Conservation (phyloP, 2,113 vertebrate species). For the Mirounga angustirostris region DNA sequence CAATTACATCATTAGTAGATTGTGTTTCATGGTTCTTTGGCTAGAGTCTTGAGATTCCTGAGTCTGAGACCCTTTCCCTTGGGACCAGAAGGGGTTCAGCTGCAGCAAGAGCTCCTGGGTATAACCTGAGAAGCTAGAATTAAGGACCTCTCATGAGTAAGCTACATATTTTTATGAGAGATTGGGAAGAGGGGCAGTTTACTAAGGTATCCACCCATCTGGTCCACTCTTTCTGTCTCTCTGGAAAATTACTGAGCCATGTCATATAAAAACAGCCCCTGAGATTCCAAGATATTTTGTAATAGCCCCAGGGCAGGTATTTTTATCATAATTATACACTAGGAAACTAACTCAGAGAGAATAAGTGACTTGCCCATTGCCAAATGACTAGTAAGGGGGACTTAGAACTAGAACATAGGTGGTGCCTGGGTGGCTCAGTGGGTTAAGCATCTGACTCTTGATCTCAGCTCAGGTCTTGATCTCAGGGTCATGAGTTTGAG, state of each 20-base stretch:
- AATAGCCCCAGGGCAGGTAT: constrained; percentile 19
- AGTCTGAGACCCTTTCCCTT: neutral
- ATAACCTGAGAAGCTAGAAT: neutral
- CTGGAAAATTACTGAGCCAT: constrained; percentile 48
- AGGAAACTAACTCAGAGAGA: constrained; percentile 32
- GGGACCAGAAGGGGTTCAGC: neutral
- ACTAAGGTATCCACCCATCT: neutral
- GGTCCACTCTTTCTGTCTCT: neutral
- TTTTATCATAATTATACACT: constrained; percentile 1
- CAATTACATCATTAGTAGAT: neutral
- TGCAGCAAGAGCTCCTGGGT: neutral
- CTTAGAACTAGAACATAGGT: constrained; percentile 45
- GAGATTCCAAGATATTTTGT: constrained; percentile 38
- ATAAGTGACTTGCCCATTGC: neutral
- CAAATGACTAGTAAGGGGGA: neutral
- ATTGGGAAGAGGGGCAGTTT: neutral
- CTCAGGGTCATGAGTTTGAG: neutral
- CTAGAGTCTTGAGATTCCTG: neutral
- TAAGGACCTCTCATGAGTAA: neutral
- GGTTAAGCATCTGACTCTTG: no score
- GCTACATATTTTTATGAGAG: neutral
- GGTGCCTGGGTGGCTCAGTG: no score
- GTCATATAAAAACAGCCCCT: constrained; percentile 52
- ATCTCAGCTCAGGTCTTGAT: no score
- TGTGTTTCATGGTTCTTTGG: neutral